These are phyloP conservation scores for Microtus pennsylvanicus DNA, from an alignment of 2,113 vertebrate species.

Conservation along the genomic window DNA sequence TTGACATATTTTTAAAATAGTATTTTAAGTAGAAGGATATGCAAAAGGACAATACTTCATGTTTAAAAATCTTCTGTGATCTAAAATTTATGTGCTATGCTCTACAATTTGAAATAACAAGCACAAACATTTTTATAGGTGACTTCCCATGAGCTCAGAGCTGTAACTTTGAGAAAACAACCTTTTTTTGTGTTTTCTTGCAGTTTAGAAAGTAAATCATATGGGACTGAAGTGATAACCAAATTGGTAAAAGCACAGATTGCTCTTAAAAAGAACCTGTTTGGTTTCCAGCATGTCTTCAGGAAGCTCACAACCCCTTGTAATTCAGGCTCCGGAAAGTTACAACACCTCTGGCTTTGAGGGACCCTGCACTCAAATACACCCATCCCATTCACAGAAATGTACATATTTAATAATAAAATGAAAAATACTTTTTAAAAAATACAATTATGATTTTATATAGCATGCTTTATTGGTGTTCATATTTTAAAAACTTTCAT, in stretches of 20 bases:
- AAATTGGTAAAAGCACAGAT: background rate
- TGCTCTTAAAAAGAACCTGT: background rate
- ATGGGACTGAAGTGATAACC: background rate
- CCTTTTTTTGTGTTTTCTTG: background rate
- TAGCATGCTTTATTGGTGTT: background rate
- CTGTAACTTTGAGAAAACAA: conserved; percentile 27
- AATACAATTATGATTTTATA: background rate
- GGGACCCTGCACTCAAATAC: too few species aligned
- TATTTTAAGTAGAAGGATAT: background rate
- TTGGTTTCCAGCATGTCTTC: background rate
- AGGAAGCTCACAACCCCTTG: background rate
- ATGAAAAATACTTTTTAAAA: background rate
- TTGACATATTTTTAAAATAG: background rate
- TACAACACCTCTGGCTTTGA: background rate
- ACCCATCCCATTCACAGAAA: background rate
- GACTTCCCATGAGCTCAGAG: background rate
- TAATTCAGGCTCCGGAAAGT: too few species aligned
- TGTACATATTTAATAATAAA: background rate
- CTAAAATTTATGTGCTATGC: background rate
- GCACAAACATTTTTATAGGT: conserved; percentile 6
- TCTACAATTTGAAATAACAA: background rate
- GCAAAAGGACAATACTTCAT: background rate
- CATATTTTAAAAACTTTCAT: background rate
- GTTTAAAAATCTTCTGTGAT: background rate
- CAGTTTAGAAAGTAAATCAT: conserved; percentile 15